Evolutionary conservation across 2,888 invertebrate species (phyloP), one percentile per base, ranked within the genome.

Genomic region (Sinhomidia bicolor): DNA sequence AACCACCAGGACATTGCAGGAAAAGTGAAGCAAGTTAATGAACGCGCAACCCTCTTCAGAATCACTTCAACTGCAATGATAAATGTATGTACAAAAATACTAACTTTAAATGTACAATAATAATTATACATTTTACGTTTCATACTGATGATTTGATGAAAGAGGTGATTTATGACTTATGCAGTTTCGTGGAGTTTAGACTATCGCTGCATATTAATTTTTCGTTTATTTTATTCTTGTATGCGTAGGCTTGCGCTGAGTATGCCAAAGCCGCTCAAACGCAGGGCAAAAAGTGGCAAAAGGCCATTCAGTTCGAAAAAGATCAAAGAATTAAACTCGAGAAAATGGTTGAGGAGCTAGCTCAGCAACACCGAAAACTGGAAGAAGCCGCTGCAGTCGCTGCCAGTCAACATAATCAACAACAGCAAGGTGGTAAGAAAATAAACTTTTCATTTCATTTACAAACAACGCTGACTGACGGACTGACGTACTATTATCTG

Each of bases 41-140:
- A 99, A 94, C 95, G 98, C 89, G 98, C 98, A 4, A 98, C 98
- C 14, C 95, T 99, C n/a, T 99, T 99, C 94, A 95, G 98, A 93
- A 98, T 99, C 93, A 97, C 99, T 23, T 98, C 98, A 91, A 98
- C 97, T 94, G 98, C 98, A 82, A 99, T 99, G 98, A 97, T 99
- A 93, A 98, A 97, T 94, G 99, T 97, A 94, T 95, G 95, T 94
- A 65, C n/a, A n/a, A n/a, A n/a, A n/a, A n/a, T n/a, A 54, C 9
- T 41, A 41, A 41, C 9, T 9, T 41, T 41, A 7, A 51, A 17
- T 51, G 3, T 51, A 7, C 17, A 51, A 51, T 51, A 14, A 68
- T 9, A n/a, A 36, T 68, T 29, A 68, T 14, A 12, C 14, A 26
- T 44, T 74, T 9, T 51, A 14, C 2, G 9, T 51, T 12, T 51